Conservation (phyloP, 1,140 invertebrate species). For the Trichonephila clavata region DNA sequence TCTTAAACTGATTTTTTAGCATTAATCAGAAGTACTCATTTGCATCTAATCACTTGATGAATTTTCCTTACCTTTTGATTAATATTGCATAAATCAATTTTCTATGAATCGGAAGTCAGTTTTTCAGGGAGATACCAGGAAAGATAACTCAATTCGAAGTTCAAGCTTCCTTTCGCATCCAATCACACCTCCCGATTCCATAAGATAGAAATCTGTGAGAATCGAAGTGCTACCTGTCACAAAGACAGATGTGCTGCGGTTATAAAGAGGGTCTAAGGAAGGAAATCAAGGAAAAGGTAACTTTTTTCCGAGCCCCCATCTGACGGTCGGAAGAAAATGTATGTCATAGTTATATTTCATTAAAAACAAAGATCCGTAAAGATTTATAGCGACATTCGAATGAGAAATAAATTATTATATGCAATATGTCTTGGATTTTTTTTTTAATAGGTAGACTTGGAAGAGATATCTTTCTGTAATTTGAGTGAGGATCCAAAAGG, state of each 20-base stretch:
- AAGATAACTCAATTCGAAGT: conserved; percentile 2
- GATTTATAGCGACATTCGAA: background rate
- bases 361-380: background rate
- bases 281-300: background rate
- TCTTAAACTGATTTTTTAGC: too few relatives aligned
- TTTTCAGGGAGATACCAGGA: background rate
- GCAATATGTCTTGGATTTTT: background rate
- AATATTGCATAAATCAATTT: background rate
- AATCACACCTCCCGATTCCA: background rate
- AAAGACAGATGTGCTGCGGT: conserved; percentile 30
- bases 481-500: too few relatives aligned
- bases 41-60: too few relatives aligned
- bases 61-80: too few relatives aligned
- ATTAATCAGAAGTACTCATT: too few relatives aligned
- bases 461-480: too few relatives aligned
- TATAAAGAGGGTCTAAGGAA: background rate
- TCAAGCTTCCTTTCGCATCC: background rate
- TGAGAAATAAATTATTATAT: background rate
- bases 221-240: conserved; percentile 42
- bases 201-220: conserved; percentile 14
- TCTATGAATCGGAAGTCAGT: background rate
- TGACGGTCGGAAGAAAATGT: background rate
- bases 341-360: conserved; percentile 14
- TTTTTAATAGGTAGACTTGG: too few relatives aligned
- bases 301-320: background rate